Evolutionary conservation across 2,888 invertebrate species (phyloP).

Genomic region (Kuschelorhynchus macadamiae): DNA sequence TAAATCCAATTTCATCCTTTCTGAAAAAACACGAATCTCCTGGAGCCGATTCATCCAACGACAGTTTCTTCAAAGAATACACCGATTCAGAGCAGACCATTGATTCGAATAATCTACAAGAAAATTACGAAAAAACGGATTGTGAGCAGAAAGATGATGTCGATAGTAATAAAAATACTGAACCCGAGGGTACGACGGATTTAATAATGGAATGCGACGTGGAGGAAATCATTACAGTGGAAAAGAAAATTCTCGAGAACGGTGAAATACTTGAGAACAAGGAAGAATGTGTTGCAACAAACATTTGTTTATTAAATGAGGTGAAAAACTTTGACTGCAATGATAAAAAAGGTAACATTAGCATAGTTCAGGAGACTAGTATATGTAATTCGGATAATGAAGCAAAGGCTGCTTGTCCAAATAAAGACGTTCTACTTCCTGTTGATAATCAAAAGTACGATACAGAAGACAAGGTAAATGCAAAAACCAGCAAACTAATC

Average conservation of each 20-base stretch:
- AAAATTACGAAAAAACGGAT: conserved; percentile 27
- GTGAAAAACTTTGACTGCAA: not conserved
- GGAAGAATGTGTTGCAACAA: not conserved
- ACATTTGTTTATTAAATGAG: not conserved
- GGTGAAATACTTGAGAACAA: not conserved
- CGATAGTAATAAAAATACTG: too few species aligned
- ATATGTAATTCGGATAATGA: too few species aligned
- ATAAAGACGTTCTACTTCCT: too few species aligned
- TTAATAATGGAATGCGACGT: conserved; percentile 20
- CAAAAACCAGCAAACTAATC: too few species aligned
- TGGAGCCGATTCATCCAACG: conserved; percentile 6
- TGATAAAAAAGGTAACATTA: too few species aligned
- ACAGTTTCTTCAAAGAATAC: conserved; percentile 30
- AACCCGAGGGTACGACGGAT: too few species aligned
- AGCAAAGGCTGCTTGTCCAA: too few species aligned
- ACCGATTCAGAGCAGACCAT: conserved; percentile 45
- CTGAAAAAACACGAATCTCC: not conserved
- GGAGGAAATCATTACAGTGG: conserved; percentile 1
- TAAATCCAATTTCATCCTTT: too few species aligned
- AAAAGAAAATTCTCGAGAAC: not conserved
- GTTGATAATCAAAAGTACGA: too few species aligned
- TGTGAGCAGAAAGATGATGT: not conserved
- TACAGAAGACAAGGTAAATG: too few species aligned
- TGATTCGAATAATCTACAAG: conserved; percentile 40
- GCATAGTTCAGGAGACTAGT: too few species aligned